Percentiles rank a stretch among this genome's conserved stretches.
These are phyloP conservation scores for Percopsis omiscomaycus DNA, from an alignment of 2,797 vertebrate genomes.

Conservation along the genomic window DNA sequence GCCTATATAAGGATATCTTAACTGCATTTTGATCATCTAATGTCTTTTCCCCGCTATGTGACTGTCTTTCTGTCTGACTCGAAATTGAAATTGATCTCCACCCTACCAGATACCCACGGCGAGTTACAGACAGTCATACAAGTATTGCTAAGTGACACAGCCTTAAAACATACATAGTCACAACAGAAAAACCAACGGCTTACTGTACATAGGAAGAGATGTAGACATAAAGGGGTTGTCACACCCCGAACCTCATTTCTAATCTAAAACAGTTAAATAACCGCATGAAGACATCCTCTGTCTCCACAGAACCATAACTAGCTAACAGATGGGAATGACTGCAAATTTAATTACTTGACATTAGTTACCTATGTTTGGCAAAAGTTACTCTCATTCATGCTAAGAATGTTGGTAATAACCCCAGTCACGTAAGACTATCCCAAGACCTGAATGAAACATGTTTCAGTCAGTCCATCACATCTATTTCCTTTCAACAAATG, in stretches of 20 bases:
- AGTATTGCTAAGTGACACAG: slow-evolving; percentile 50
- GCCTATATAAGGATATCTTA: too few species aligned
- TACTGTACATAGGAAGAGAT: slow-evolving; percentile 36
- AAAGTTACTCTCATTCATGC: slow-evolving; percentile 9
- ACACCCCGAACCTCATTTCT: slow-evolving; percentile 41
- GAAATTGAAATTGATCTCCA: slow-evolving; percentile 39
- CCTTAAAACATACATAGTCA: slow-evolving; percentile 13
- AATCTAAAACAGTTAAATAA: slow-evolving; percentile 22
- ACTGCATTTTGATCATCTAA: too few species aligned
- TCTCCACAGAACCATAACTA: slow-evolving; percentile 4
- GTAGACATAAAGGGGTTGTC: slow-evolving; percentile 59
- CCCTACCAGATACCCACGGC: slow-evolving; percentile 35
- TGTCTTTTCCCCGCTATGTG: neutral
- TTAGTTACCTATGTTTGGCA: slow-evolving; percentile 1
- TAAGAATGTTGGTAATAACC: slow-evolving; percentile 40
- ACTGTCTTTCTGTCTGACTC: slow-evolving; percentile 31
- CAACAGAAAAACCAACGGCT: slow-evolving; percentile 37
- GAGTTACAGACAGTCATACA: slow-evolving; percentile 59
- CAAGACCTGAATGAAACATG: slow-evolving; percentile 13
- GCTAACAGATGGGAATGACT: slow-evolving; percentile 2
- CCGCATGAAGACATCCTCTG: slow-evolving; percentile 5
- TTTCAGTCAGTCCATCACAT: slow-evolving; percentile 4
- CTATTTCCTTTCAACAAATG: neutral
- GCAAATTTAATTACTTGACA: slow-evolving; percentile 11
- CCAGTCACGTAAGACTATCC: slow-evolving; percentile 51